Evolutionary conservation across 2,797 vertebrate genomes (phyloP).

Genomic region (Chaunax sp.): DNA sequence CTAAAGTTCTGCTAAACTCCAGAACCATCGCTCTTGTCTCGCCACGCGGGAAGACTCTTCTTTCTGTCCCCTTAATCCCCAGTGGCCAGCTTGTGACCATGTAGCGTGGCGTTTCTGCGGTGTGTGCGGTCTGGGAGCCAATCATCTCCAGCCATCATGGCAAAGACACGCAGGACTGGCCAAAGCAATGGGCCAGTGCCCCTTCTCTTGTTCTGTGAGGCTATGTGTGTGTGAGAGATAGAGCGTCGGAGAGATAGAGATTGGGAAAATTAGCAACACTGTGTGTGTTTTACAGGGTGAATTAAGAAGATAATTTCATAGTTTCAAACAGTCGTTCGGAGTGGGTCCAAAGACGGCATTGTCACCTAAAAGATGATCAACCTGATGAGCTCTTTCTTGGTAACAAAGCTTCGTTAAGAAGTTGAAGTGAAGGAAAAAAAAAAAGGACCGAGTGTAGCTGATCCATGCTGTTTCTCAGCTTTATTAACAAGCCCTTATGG

Average conservation of each 20-base stretch:
- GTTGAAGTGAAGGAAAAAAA: conserved; percentile 16
- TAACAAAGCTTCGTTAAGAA: conserved; percentile 20
- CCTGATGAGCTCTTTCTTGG: conserved; percentile 24
- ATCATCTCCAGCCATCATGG: conserved; percentile 83
- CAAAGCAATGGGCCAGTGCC: conserved; percentile 78
- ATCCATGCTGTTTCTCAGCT: conserved; percentile 40
- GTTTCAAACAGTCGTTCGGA: conserved; percentile 17
- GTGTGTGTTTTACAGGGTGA: conserved; percentile 30
- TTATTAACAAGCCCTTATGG: conserved; percentile 64
- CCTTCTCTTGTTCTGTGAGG: conserved; percentile 54
- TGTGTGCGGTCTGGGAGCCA: conserved; percentile 75
- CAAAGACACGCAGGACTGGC: conserved; percentile 82
- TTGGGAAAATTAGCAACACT: conserved; percentile 48
- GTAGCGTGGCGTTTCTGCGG: conserved; percentile 73
- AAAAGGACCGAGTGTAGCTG: conserved; percentile 28
- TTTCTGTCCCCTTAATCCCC: conserved; percentile 79
- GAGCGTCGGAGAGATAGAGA: conserved; percentile 7
- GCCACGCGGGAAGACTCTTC: conserved; percentile 50
- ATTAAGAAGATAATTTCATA: conserved; percentile 26
- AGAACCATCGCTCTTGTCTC: conserved; percentile 49
- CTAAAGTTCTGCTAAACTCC: conserved; percentile 51
- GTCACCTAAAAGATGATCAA: conserved; percentile 8
- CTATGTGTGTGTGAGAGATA: conserved; percentile 13
- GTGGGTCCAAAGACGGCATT: neutral
- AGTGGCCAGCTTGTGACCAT: conserved; percentile 76